phyloP scores from a whole-genome alignment of 2,888 invertebrate species.

The Kryphioiulus occultus region DNA sequence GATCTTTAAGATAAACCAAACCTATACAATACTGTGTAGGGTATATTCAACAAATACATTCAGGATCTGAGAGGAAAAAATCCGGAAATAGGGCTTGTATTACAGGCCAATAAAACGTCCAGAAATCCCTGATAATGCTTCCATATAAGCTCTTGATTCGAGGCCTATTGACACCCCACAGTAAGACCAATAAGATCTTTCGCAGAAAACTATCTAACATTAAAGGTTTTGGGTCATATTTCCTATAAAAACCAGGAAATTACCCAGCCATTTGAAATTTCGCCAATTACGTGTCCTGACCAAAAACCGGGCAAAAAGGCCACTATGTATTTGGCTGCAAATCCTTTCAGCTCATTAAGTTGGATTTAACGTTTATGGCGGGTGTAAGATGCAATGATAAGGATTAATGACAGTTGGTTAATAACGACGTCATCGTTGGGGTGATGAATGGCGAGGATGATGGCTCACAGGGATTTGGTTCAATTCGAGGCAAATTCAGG shows the following conservation, averaged over 20 bases:
- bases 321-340: background rate
- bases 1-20: too few relatives aligned
- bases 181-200: background rate
- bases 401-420: constrained; percentile 17
- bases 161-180: too few relatives aligned
- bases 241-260: background rate
- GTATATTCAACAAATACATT: too few relatives aligned
- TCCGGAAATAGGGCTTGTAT: too few relatives aligned
- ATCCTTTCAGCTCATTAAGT: constrained; percentile 23
- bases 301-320: background rate
- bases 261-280: background rate
- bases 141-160: too few relatives aligned
- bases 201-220: background rate
- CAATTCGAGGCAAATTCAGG: background rate
- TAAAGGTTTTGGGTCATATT: background rate
- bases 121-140: too few relatives aligned
- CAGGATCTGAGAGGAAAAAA: too few relatives aligned
- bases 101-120: too few relatives aligned
- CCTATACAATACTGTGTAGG: too few relatives aligned
- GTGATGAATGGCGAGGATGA: background rate
- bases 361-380: background rate
- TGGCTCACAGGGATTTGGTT: constrained; percentile 7
- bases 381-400: constrained; percentile 7
- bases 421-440: background rate
- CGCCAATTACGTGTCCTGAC: background rate